A percentile compares a stretch with the other conserved stretches of the same genome.
These are phyloP conservation scores for Orthosia cruda DNA, from an alignment of 2,888 invertebrate genomes.

Conservation along the genomic window DNA sequence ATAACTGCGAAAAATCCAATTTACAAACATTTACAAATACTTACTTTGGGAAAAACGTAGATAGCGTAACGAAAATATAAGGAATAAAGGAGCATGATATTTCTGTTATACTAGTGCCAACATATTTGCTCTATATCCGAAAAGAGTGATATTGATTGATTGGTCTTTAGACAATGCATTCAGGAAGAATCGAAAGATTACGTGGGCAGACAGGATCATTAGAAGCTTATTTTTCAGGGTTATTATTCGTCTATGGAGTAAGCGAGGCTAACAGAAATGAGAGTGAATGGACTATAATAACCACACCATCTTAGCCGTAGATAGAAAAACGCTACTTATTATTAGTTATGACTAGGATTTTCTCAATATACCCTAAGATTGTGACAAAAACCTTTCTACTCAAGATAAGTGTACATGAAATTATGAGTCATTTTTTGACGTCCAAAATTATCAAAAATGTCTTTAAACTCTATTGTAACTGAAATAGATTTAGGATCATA, in stretches of 20 bases:
- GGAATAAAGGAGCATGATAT: slow-evolving; percentile 18
- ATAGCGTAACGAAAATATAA: slow-evolving; percentile 15
- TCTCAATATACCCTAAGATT: slow-evolving; percentile 15
- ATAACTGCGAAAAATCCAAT: slow-evolving; percentile 3
- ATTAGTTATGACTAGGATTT: slow-evolving; percentile 15
- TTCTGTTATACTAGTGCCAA: slow-evolving; percentile 42
- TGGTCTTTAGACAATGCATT: slow-evolving; percentile 13
- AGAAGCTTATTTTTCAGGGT: neutral
- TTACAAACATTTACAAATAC: slow-evolving; percentile 11
- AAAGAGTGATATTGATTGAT: slow-evolving; percentile 45
- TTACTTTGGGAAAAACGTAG: slow-evolving; percentile 20
- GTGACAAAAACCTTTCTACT: slow-evolving; percentile 7
- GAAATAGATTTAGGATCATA: slow-evolving; percentile 30
- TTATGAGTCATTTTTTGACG: slow-evolving; percentile 35
- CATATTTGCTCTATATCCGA: slow-evolving; percentile 2
- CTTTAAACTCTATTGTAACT: slow-evolving; percentile 28
- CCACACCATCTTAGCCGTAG: neutral
- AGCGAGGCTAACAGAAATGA: neutral
- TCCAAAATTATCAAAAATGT: slow-evolving; percentile 25
- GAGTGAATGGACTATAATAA: neutral
- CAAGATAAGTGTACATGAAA: slow-evolving; percentile 21
- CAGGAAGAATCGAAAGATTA: slow-evolving; percentile 10
- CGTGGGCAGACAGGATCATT: slow-evolving; percentile 2
- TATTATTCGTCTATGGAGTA: neutral
- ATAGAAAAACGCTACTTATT: slow-evolving; percentile 3